Conservation (phyloP, 2,888 invertebrate genomes). For the Neoaliturus tenellus region DNA sequence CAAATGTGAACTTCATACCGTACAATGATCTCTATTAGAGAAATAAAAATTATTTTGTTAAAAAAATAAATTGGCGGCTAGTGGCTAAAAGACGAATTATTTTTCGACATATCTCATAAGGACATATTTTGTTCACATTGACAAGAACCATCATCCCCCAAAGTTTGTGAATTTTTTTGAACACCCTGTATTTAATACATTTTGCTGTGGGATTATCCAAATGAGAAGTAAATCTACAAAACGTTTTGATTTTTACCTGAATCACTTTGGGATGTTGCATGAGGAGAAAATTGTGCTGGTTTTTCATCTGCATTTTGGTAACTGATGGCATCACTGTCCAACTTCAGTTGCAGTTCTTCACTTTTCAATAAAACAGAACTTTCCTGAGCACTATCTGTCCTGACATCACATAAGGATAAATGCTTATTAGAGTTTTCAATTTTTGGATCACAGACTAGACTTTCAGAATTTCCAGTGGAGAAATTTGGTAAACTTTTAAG, state of each 20-base stretch:
- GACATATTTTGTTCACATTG: no score
- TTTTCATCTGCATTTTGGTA: conserved; percentile 58
- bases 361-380: conserved; percentile 45
- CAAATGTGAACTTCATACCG: no score
- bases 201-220: no score
- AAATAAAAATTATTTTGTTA: no score
- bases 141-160: no score
- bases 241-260: conserved; percentile 63
- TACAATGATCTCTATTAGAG: no score
- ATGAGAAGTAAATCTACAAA: no score
- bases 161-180: no score
- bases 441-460: conserved; percentile 62
- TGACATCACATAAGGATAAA: conserved; percentile 13
- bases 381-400: conserved; percentile 35
- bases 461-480: conserved; percentile 60
- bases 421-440: conserved; percentile 44
- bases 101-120: no score
- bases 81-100: no score
- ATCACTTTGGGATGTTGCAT: conserved; percentile 64
- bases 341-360: conserved; percentile 49
- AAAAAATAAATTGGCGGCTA: no score
- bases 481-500: conserved; percentile 63
- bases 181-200: no score
- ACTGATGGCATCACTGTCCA: conserved; percentile 54
- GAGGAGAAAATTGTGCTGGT: conserved; percentile 54